Evolutionary conservation across 2,888 invertebrate genomes (phyloP).

Genomic region (Lasioglossum malachurum): DNA sequence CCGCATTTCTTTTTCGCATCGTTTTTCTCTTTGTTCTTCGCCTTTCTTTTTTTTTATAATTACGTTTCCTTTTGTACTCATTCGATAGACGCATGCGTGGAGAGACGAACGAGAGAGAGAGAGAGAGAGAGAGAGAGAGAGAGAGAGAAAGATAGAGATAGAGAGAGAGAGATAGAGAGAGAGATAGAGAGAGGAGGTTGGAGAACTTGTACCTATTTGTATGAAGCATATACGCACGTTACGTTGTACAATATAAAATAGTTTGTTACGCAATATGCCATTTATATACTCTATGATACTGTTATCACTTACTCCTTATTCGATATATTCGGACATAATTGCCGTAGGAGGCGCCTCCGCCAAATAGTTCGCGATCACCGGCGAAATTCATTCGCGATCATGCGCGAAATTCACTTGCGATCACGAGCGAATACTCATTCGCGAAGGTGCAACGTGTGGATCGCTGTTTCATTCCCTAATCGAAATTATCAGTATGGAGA

Average conservation of each 20-base stretch:
- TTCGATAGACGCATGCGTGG: conserved; percentile 37
- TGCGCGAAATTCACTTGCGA: background rate
- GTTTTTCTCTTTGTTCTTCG: background rate
- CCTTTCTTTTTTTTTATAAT: background rate
- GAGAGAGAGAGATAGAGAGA: too few relatives aligned
- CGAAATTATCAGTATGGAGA: background rate
- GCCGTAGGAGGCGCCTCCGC: conserved; percentile 51
- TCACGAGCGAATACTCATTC: background rate
- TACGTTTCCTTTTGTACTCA: background rate
- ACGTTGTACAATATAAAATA: conserved; percentile 76
- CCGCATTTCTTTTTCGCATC: background rate
- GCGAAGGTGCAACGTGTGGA: conserved; percentile 34
- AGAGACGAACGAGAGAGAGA: conserved; percentile 10
- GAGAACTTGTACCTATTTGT: conserved; percentile 70
- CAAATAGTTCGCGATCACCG: conserved; percentile 43
- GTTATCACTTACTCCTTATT: conserved; percentile 68
- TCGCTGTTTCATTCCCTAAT: background rate
- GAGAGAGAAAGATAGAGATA: too few relatives aligned
- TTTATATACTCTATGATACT: conserved; percentile 71
- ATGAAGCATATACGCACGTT: conserved; percentile 70
- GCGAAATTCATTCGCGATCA: conserved; percentile 2
- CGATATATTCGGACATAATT: conserved; percentile 60
- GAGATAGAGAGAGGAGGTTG: background rate
- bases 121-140: too few relatives aligned
- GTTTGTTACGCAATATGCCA: conserved; percentile 74